Evolutionary conservation across 2,113 vertebrate species (phyloP).

Genomic region (Himantopus leucocephalus): DNA sequence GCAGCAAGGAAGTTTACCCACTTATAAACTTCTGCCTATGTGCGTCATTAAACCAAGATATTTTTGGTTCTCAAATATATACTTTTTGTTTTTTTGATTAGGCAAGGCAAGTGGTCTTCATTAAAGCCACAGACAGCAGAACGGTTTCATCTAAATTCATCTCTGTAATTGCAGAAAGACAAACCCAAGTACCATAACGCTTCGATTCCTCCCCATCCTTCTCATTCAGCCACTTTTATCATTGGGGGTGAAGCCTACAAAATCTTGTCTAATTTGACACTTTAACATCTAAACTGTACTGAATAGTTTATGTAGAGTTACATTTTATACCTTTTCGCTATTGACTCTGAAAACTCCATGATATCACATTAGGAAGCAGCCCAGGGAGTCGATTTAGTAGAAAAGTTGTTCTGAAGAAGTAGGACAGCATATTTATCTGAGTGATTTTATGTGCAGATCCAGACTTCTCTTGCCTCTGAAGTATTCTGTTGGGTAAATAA

Average conservation of each 20-base stretch:
- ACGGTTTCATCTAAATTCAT: constrained; percentile 20
- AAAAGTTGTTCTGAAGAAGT: background rate
- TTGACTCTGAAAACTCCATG: background rate
- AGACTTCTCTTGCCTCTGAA: background rate
- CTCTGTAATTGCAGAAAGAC: constrained; percentile 14
- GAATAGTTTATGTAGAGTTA: background rate
- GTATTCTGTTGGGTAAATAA: background rate
- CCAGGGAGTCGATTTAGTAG: background rate
- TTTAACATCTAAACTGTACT: background rate
- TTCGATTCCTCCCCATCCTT: background rate
- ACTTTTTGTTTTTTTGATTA: constrained; percentile 44
- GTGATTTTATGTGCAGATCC: background rate
- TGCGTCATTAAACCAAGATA: constrained; percentile 47
- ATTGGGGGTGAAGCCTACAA: background rate
- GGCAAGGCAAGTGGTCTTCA: constrained; percentile 38
- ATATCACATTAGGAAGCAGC: background rate
- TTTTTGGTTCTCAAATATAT: constrained; percentile 41
- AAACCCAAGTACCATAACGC: background rate
- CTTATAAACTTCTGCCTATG: constrained; percentile 24
- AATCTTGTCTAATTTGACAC: background rate
- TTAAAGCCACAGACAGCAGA: constrained; percentile 37
- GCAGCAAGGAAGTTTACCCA: background rate
- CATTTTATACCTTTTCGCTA: background rate
- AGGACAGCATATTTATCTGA: background rate
- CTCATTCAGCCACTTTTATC: background rate